Evolutionary conservation across 1,140 invertebrate genomes (phyloP).

Genomic region (Epicauta chinensis): DNA sequence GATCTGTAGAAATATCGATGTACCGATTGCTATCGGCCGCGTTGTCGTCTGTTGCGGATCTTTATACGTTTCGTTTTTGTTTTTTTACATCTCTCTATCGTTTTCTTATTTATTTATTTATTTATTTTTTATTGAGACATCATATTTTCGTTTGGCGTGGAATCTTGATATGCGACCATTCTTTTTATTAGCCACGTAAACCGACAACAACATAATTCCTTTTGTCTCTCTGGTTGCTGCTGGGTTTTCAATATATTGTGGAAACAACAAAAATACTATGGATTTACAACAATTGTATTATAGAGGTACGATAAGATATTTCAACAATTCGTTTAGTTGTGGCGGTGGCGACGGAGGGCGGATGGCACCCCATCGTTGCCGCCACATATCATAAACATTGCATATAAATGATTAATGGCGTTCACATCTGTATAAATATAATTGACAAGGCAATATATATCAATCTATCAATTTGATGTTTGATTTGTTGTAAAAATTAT

Average conservation of each 20-base stretch:
- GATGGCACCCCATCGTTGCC: background rate
- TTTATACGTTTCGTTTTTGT: constrained; percentile 8
- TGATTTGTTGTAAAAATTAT: constrained; percentile 16
- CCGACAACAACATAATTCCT: constrained; percentile 14
- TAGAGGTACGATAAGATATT: no score
- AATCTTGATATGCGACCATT: constrained; percentile 12
- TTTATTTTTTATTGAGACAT: constrained; percentile 18
- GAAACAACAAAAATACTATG: no score
- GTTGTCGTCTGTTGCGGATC: constrained; percentile 17
- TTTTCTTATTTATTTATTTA: no score
- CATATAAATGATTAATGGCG: constrained; percentile 9
- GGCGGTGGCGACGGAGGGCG: no score
- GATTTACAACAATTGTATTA: no score
- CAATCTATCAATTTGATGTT: constrained; percentile 14
- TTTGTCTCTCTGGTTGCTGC: background rate
- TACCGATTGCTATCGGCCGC: constrained; percentile 20
- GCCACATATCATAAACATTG: no score
- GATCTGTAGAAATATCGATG: constrained; percentile 25
- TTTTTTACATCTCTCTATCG: no score
- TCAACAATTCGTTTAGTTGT: no score
- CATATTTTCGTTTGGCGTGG: constrained; percentile 20
- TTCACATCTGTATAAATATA: constrained; percentile 9
- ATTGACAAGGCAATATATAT: constrained; percentile 17
- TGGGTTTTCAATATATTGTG: no score
- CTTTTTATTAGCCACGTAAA: constrained; percentile 16